Evolutionary conservation across 2,888 invertebrate genomes (phyloP), one percentile per base, ranked within the genome.

Genomic region (Flabesymbios commensalis): DNA sequence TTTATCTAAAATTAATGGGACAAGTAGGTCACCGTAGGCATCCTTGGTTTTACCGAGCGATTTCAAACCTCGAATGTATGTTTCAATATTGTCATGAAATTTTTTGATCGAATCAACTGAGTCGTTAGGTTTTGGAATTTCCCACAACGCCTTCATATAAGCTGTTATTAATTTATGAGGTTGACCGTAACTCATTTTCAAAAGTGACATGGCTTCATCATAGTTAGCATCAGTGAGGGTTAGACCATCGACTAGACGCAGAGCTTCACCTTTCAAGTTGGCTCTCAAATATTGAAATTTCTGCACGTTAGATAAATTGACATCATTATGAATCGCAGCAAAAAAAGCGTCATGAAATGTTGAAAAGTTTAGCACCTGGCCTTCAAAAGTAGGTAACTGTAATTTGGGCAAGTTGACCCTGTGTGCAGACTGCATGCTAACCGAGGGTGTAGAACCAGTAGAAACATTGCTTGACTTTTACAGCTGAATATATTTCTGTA

Each of bases 1-100:
- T 45, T 53, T 45, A 45, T 53, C 41, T n/a, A 53, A 19, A 7
- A 49, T 49, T 10, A 49, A 14, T 14, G 49, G 49, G 29, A 49
- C 28, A 14, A 49, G 49, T 7, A 49, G 29, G 28, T 49, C 49
- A 28, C 49, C 49, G 14, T 49, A 49, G 10, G 26, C 19, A 28
- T 49, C 49, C 19, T 49, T 29, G 5, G 49, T 49, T 29, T 49
- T 26, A 10, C 49, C 49, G 10, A 49, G 24, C 14, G 49, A 22
- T 26, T 49, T 7, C 19, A 49, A 19, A 26, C 49, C 49, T 26
- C 49, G 7, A 19, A 49, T 49, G 49, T 49, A 49, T 10, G 49
- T 14, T 28, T 22, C 49, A 7, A 49, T 14, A 19, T 10, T 49
- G 19, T 49, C 49, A 28, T 49, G 19, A 19, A 49, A 19, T 14